These are phyloP conservation scores for Lithobates pipiens DNA, from an alignment of 2,797 vertebrate genomes.

Conservation along the genomic window DNA sequence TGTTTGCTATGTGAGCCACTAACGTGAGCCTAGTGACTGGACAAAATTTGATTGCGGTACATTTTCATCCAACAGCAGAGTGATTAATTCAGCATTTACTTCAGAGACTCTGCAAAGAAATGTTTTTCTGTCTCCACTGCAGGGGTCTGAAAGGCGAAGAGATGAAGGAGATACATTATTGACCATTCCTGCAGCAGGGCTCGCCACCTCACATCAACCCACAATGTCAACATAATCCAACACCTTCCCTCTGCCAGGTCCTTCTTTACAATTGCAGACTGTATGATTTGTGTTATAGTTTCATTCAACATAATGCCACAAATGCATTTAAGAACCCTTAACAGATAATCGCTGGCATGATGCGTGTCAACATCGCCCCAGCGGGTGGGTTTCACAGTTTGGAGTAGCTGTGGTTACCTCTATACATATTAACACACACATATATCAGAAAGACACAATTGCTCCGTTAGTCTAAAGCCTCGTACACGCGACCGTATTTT, in stretches of 20 bases:
- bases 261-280: background rate
- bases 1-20: background rate
- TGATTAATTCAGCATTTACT: no score
- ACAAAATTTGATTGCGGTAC: background rate
- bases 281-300: background rate
- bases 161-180: background rate
- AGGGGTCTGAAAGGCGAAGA: background rate
- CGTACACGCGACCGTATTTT: no score
- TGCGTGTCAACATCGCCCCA: no score
- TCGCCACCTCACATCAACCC: constrained; percentile 13
- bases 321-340: no score
- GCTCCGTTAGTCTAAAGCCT: no score
- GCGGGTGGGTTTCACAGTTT: no score
- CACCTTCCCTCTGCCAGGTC: background rate
- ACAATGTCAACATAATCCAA: background rate
- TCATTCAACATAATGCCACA: no score
- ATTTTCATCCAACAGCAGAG: no score
- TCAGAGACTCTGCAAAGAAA: background rate
- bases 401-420: no score
- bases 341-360: no score
- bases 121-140: background rate
- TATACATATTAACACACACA: no score
- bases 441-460: no score
- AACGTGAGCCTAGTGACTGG: background rate
- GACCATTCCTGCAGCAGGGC: background rate